Percentiles rank a stretch among this genome's conserved stretches.
phyloP scores from a whole-genome alignment of 1,140 invertebrate species.

The Pantala flavescens region DNA sequence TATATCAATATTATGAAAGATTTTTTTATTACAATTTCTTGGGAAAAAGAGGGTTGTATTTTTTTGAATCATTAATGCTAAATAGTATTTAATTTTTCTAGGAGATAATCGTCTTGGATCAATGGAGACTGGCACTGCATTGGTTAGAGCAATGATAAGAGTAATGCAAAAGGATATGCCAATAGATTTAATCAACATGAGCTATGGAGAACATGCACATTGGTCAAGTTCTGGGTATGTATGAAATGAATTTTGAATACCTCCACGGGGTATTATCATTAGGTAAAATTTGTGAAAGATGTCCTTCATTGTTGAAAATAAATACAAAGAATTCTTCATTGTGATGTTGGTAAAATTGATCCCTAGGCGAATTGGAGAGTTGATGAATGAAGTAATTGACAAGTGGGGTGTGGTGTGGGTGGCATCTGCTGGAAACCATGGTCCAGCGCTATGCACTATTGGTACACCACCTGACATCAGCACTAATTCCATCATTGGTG shows the following conservation, averaged over 20 bases:
- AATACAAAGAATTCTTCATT: not conserved
- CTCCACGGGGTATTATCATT: not conserved
- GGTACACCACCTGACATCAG: constrained; percentile 85
- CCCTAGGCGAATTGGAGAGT: constrained; percentile 64
- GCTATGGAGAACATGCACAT: constrained; percentile 90
- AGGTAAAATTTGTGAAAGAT: not conserved
- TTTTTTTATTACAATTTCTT: too few species aligned
- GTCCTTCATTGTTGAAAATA: not conserved
- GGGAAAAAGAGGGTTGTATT: too few species aligned
- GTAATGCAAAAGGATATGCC: constrained; percentile 57
- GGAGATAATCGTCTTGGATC: constrained; percentile 75
- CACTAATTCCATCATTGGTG: constrained; percentile 69
- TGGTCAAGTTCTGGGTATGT: constrained; percentile 80
- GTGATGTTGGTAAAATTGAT: not conserved
- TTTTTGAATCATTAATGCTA: too few species aligned
- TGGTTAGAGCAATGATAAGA: constrained; percentile 82
- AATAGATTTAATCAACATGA: constrained; percentile 93
- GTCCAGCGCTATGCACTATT: constrained; percentile 84
- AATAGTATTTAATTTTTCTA: constrained; percentile 23
- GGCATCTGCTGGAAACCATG: constrained; percentile 87
- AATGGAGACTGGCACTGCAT: constrained; percentile 92
- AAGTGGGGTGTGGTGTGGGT: constrained; percentile 89
- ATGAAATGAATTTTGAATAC: not conserved
- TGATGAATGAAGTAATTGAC: constrained; percentile 83
- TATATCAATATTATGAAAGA: too few species aligned